Percentiles rank a stretch among this genome's conserved stretches.
Evolutionary conservation across 2,113 vertebrate species (phyloP).

Genomic region (Microtus montanus): DNA sequence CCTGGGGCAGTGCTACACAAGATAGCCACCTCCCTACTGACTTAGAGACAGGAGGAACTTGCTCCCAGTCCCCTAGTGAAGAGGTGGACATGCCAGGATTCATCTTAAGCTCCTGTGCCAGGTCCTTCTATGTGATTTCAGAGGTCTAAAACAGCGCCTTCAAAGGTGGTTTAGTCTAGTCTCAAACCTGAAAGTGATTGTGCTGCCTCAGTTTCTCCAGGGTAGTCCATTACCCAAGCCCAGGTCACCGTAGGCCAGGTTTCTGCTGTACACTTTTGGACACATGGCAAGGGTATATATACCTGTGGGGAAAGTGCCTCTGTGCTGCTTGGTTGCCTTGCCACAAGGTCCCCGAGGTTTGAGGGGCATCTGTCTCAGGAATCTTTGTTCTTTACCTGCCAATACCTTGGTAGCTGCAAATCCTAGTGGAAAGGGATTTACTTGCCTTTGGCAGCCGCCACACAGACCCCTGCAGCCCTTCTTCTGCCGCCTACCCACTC

Average conservation of each 20-base stretch:
- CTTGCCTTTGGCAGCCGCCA: neutral
- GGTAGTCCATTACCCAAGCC: neutral
- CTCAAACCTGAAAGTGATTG: neutral
- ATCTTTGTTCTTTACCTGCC: neutral
- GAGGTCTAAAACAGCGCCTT: neutral
- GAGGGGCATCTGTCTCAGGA: neutral
- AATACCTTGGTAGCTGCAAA: neutral
- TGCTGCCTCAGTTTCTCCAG: slow-evolving; percentile 22
- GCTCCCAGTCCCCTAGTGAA: neutral
- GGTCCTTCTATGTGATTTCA: neutral
- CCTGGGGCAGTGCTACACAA: neutral
- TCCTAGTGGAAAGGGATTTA: neutral
- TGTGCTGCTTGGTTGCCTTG: neutral
- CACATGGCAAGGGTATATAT: neutral
- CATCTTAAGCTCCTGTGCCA: neutral
- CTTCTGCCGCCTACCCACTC: neutral
- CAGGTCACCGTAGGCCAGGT: neutral
- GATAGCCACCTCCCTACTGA: neutral
- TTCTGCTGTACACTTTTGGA: neutral
- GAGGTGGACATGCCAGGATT: neutral
- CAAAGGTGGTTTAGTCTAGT: neutral
- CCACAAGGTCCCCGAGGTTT: neutral
- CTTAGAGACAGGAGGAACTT: neutral
- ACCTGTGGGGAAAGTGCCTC: neutral
- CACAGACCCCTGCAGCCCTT: neutral